Base-by-base conservation (phyloP, 2,888 invertebrate species). In the Oscheius sp. region DNA sequence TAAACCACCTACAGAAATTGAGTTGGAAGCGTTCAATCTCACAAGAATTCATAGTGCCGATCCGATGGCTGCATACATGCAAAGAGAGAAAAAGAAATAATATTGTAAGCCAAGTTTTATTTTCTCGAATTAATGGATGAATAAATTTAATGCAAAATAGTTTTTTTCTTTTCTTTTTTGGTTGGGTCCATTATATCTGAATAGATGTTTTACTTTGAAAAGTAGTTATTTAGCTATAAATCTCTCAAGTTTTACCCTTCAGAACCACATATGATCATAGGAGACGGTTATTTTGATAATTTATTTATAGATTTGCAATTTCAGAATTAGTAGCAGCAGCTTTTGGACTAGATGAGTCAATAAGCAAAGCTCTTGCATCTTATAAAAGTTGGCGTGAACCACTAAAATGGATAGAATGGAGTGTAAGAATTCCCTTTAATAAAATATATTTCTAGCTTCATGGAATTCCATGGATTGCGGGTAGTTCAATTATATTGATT, bases 1-100 rank as follows among this genome's bases (percentile, higher is more conserved):
- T 6, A 92, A 92, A 81, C 72, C 75, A 71, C 95, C 94, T 0
- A 92, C 94, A 0, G 93, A 93, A 71, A 93, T 94, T 75, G 95
- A 97, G 87, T 53, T 72, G 53, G 75, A 76, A 45, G 77, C 75
- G 1, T 76, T 69, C 42, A 45, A 65, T 8, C 42, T 69, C 58
- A 78, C 76, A 23, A 71, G 90, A 65, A 89, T 91, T 65, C 89
- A 88, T 64, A 76, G 81, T 3, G 87, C 89, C 3, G 97, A 98
- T 89, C 97, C 97, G 0, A 96, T 97, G 96, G 91, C 91, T 65
- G 91, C 92, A 74, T 93, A 92, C 88, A 76, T 89, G 46, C 77
- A 81, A 29, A n/a, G n/a, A n/a, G 74, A 82, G 46, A 83, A 83
- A 31, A 71, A 71, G 46, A 45, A 58, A 39, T 27, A 42, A 58